Evolutionary conservation across 2,888 invertebrate genomes (phyloP).

Genomic region (Tanytarsus gracilentus): DNA sequence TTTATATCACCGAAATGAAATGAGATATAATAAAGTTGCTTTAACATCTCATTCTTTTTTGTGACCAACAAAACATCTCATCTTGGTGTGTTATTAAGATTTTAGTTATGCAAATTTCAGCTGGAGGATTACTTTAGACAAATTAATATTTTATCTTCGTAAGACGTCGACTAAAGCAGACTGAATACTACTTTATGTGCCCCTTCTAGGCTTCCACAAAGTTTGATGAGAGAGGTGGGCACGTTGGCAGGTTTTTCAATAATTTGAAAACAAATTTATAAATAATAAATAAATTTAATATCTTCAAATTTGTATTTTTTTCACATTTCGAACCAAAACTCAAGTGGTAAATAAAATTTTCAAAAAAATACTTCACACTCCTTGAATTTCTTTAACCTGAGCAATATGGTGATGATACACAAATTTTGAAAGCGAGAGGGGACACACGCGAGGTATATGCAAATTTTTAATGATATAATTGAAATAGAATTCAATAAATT

Average conservation of each 20-base stretch:
- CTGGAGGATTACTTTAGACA: conserved; percentile 28
- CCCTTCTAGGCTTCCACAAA: conserved; percentile 3
- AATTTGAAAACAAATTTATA: too few species aligned
- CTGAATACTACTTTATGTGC: conserved; percentile 1
- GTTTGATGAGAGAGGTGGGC: too few species aligned
- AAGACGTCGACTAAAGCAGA: conserved; percentile 2
- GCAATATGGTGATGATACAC: conserved; percentile 6
- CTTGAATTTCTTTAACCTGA: too few species aligned
- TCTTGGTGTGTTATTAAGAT: conserved; percentile 7
- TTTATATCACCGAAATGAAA: background rate
- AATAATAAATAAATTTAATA: too few species aligned
- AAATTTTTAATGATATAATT: conserved; percentile 23
- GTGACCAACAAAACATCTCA: conserved; percentile 13
- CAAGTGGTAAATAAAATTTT: too few species aligned
- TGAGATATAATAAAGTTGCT: background rate
- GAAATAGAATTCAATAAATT: too few species aligned
- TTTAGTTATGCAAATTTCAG: conserved; percentile 23
- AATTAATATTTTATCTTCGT: conserved; percentile 25
- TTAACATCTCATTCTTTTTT: conserved; percentile 12
- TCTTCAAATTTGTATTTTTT: too few species aligned
- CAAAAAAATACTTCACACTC: too few species aligned
- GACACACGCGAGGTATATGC: conserved; percentile 24
- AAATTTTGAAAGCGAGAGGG: conserved; percentile 12
- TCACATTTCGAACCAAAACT: too few species aligned
- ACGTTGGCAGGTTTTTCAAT: too few species aligned